Evolutionary conservation across 2,888 invertebrate genomes (phyloP).

Genomic region (Ligdia adustata): DNA sequence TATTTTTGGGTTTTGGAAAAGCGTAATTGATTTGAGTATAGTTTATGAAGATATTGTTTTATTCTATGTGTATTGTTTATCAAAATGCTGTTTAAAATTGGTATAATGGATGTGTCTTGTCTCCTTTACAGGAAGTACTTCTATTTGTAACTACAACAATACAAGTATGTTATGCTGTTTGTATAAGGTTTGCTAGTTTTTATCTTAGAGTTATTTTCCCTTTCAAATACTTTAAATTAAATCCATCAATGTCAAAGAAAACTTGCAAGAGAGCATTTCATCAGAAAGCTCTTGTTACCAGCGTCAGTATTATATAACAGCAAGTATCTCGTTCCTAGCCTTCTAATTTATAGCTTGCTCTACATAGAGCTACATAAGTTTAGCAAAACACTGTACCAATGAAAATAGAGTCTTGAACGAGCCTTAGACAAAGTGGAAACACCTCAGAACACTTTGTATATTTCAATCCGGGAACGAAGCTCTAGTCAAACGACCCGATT

Average conservation of each 20-base stretch:
- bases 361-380: slow-evolving; percentile 17
- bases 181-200: too few species aligned
- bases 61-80: too few species aligned
- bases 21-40: too few species aligned
- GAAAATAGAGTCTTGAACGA: slow-evolving; percentile 38
- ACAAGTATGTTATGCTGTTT: too few species aligned
- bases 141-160: too few species aligned
- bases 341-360: slow-evolving; percentile 21
- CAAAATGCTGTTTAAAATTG: too few species aligned
- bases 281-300: slow-evolving; percentile 12
- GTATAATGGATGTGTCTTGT: too few species aligned
- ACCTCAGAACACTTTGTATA: slow-evolving; percentile 49
- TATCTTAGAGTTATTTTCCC: too few species aligned
- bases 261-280: slow-evolving; percentile 8
- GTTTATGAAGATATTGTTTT: too few species aligned
- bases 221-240: too few species aligned
- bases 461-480: slow-evolving; percentile 62
- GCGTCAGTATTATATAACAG: slow-evolving; percentile 7
- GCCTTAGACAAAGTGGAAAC: slow-evolving; percentile 55
- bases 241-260: slow-evolving; percentile 12
- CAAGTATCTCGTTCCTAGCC: slow-evolving; percentile 3
- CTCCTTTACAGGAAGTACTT: too few species aligned
- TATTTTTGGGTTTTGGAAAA: slow-evolving; percentile 20
- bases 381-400: slow-evolving; percentile 27
- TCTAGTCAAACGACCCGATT: slow-evolving; percentile 68